phyloP scores from a whole-genome alignment of 2,888 invertebrate genomes.

The Itoplectis maculator region DNA sequence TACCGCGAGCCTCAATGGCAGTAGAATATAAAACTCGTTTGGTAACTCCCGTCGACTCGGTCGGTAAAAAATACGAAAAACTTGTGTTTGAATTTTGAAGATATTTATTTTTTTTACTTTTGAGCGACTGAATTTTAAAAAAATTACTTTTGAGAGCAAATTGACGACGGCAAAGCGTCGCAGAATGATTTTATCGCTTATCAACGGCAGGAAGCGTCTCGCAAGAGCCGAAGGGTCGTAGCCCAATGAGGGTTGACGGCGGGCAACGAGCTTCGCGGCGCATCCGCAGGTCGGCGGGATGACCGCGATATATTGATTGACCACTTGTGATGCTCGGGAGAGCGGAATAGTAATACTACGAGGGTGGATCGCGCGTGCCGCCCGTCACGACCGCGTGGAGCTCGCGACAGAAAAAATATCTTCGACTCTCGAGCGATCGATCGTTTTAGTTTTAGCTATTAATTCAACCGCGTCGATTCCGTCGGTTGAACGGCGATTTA shows the following conservation, averaged over 20 bases:
- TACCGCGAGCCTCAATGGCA: background rate
- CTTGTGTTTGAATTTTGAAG: background rate
- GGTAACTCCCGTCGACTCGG: background rate
- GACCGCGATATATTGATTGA: slow-evolving; percentile 50
- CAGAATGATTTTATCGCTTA: slow-evolving; percentile 9
- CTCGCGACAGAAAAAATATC: slow-evolving; percentile 19
- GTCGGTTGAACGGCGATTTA: background rate
- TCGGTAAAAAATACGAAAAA: background rate
- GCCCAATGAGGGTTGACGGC: slow-evolving; percentile 23
- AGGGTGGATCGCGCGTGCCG: slow-evolving; percentile 48
- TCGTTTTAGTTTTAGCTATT: background rate
- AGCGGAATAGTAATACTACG: slow-evolving; percentile 5
- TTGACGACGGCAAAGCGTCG: too few relatives aligned
- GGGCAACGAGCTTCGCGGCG: slow-evolving; percentile 32
- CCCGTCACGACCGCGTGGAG: slow-evolving; percentile 35
- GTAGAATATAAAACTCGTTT: background rate
- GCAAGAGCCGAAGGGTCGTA: slow-evolving; percentile 8
- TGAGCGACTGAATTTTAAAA: too few relatives aligned
- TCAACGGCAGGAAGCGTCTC: slow-evolving; percentile 5
- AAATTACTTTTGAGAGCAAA: too few relatives aligned
- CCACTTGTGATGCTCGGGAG: slow-evolving; percentile 7
- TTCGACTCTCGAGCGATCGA: slow-evolving; percentile 2
- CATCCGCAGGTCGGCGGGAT: slow-evolving; percentile 47
- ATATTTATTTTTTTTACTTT: too few relatives aligned
- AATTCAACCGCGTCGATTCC: background rate